Conservation (phyloP, 1,140 invertebrate species). For the Ridgeia piscesae region DNA sequence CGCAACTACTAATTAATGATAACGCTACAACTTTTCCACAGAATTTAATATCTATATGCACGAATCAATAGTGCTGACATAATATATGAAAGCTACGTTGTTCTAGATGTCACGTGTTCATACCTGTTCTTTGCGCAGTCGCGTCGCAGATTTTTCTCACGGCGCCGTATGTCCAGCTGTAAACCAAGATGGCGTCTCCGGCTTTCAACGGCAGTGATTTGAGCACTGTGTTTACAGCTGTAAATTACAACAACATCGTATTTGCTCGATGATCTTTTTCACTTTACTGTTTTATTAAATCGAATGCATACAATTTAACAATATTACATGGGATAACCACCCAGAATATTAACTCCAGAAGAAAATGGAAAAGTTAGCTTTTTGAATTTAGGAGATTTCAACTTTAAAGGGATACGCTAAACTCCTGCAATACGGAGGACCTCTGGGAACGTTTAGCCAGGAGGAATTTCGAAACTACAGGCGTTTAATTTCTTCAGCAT, state of each 20-base stretch:
- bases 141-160: conserved; percentile 25
- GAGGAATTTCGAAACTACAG: too few species aligned
- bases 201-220: conserved; percentile 32
- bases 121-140: conserved; percentile 7
- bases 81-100: not conserved
- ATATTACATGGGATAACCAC: too few species aligned
- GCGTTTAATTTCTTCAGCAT: too few species aligned
- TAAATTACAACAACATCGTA: conserved; percentile 18
- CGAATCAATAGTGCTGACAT: not conserved
- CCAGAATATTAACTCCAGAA: too few species aligned
- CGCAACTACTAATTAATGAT: not conserved
- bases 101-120: not conserved
- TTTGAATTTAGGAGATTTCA: too few species aligned
- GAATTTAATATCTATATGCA: not conserved
- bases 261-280: too few species aligned
- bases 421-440: too few species aligned
- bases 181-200: conserved; percentile 37
- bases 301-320: too few species aligned
- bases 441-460: too few species aligned
- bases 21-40: not conserved
- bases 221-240: conserved; percentile 37
- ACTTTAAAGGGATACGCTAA: too few species aligned
- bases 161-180: conserved; percentile 34
- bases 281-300: too few species aligned
- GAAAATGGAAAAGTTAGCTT: too few species aligned